These are phyloP conservation scores for Psilanteris sp. DNA, from an alignment of 1,140 invertebrate species.

Conservation along the genomic window DNA sequence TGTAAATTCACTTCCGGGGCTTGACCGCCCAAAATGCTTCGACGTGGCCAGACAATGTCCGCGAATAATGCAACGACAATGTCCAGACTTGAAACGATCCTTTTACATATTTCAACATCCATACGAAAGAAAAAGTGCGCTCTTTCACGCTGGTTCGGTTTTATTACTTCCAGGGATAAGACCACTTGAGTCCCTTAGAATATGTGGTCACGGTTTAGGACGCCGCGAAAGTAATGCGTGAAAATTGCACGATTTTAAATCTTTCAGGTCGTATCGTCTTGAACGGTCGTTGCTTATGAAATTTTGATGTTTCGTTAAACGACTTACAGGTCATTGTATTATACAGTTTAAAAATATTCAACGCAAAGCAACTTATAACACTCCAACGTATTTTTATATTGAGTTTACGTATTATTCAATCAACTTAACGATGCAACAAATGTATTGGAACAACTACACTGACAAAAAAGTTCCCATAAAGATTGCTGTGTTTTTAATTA, in stretches of 20 bases:
- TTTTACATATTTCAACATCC: conserved; percentile 33
- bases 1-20: conserved; percentile 76
- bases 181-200: conserved; percentile 12
- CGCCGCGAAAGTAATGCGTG: conserved; percentile 2
- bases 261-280: not conserved
- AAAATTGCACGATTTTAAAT: conserved; percentile 25
- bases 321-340: too few relatives aligned
- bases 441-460: too few relatives aligned
- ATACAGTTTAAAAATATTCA: too few relatives aligned
- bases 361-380: too few relatives aligned
- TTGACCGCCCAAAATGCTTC: conserved; percentile 69
- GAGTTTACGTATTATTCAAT: too few relatives aligned
- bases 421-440: too few relatives aligned
- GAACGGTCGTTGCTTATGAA: too few relatives aligned
- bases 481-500: too few relatives aligned
- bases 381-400: too few relatives aligned
- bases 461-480: too few relatives aligned
- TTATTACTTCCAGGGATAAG: conserved; percentile 41
- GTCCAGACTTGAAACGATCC: conserved; percentile 31
- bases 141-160: conserved; percentile 43
- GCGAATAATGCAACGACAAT: conserved; percentile 67
- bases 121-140: conserved; percentile 22
- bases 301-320: too few relatives aligned
- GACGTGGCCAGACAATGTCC: conserved; percentile 69
- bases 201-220: conserved; percentile 15